Conservation (phyloP, 2,113 vertebrate species). For the Malurus elegans region DNA sequence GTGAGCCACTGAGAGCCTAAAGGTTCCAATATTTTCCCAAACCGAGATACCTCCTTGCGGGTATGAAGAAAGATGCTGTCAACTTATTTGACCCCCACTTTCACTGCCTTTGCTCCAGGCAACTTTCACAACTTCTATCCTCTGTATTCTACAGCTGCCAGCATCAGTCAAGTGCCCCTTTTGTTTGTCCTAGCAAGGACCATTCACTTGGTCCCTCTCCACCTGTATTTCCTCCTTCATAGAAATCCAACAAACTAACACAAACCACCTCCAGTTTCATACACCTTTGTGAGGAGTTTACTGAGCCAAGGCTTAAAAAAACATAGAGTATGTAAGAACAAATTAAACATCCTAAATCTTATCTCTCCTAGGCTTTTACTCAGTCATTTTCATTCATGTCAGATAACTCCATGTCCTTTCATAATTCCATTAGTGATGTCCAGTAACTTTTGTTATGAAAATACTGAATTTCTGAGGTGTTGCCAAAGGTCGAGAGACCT, state of each 20-base stretch:
- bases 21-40: not conserved
- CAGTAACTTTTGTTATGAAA: not conserved
- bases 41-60: not conserved
- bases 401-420: not conserved
- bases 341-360: not conserved
- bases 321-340: not conserved
- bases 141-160: not conserved
- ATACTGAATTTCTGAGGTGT: not conserved
- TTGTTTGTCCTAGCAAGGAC: not conserved
- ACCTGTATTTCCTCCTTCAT: not conserved
- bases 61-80: not conserved
- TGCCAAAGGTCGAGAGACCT: not conserved
- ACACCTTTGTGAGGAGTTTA: not conserved
- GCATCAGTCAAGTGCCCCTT: not conserved
- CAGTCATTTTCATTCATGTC: not conserved
- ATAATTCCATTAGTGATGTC: not conserved
- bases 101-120: not conserved
- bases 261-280: not conserved
- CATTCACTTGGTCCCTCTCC: not conserved
- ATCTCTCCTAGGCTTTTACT: not conserved
- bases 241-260: not conserved
- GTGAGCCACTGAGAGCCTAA: not conserved
- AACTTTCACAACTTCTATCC: not conserved
- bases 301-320: not conserved
- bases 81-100: not conserved